A percentile compares a stretch with the other conserved stretches of the same genome.
These are phyloP conservation scores for Enteromius argenteus DNA, from an alignment of 2,797 vertebrate species.

Conservation along the genomic window DNA sequence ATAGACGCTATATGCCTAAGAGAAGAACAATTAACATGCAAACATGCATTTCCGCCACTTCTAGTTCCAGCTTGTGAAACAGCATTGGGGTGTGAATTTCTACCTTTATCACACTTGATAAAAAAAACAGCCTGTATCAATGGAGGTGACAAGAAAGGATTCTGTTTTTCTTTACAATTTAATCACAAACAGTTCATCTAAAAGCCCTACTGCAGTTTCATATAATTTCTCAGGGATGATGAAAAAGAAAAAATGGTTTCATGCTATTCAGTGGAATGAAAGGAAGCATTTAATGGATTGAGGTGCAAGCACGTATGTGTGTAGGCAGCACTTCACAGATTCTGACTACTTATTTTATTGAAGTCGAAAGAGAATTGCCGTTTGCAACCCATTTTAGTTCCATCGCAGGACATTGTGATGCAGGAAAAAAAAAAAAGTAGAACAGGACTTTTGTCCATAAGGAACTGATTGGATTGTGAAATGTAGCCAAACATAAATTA, in stretches of 20 bases:
- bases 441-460: not conserved
- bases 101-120: not conserved
- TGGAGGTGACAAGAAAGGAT: not conserved
- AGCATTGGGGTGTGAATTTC: not conserved
- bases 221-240: not conserved
- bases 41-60: not conserved
- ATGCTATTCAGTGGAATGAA: not conserved
- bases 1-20: constrained; percentile 19
- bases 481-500: not conserved
- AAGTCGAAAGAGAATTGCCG: not conserved
- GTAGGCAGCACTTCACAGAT: constrained; percentile 6
- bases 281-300: constrained; percentile 2
- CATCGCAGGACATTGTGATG: not conserved
- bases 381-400: constrained; percentile 4
- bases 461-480: not conserved
- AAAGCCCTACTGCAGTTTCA: not conserved
- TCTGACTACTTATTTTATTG: not conserved
- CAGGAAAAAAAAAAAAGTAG: too few species aligned
- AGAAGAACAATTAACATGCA: constrained; percentile 8
- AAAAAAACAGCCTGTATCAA: not conserved
- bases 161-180: constrained; percentile 6
- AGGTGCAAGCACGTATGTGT: not conserved
- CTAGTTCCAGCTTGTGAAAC: not conserved
- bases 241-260: not conserved
- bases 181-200: not conserved